Evolutionary conservation across 2,888 invertebrate genomes (phyloP).

Genomic region (Thera obeliscata): DNA sequence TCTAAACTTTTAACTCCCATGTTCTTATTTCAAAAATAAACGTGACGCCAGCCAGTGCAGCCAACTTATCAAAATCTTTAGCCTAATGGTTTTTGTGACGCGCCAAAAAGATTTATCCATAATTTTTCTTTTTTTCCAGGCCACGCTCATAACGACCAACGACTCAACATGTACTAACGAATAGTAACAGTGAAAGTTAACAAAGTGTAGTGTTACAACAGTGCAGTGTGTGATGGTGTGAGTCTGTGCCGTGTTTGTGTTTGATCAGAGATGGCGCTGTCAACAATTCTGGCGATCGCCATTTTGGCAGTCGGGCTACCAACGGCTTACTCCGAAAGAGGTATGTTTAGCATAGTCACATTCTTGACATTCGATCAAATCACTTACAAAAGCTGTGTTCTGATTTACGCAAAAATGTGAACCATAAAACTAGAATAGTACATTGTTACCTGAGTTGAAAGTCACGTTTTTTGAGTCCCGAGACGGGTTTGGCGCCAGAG

Average conservation of each 20-base stretch:
- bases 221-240: constrained; percentile 54
- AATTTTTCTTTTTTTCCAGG: constrained; percentile 43
- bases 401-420: too few species aligned
- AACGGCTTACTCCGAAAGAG: constrained; percentile 54
- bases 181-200: constrained; percentile 28
- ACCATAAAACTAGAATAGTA: too few species aligned
- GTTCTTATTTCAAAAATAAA: not conserved
- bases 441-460: too few species aligned
- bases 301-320: constrained; percentile 48
- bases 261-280: constrained; percentile 56
- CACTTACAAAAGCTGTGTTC: too few species aligned
- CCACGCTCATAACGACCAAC: constrained; percentile 48
- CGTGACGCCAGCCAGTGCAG: not conserved
- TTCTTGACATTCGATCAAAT: too few species aligned
- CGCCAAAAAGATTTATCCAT: not conserved
- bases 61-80: not conserved
- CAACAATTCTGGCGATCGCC: constrained; percentile 50
- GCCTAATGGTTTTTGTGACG: too few species aligned
- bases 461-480: too few species aligned
- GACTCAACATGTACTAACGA: constrained; percentile 51
- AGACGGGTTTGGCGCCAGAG: too few species aligned
- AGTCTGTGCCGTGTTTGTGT: constrained; percentile 44
- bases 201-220: constrained; percentile 30
- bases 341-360: constrained; percentile 36
- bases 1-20: not conserved